Base-by-base conservation (phyloP, 2,888 invertebrate genomes). In the Eurois occulta region DNA sequence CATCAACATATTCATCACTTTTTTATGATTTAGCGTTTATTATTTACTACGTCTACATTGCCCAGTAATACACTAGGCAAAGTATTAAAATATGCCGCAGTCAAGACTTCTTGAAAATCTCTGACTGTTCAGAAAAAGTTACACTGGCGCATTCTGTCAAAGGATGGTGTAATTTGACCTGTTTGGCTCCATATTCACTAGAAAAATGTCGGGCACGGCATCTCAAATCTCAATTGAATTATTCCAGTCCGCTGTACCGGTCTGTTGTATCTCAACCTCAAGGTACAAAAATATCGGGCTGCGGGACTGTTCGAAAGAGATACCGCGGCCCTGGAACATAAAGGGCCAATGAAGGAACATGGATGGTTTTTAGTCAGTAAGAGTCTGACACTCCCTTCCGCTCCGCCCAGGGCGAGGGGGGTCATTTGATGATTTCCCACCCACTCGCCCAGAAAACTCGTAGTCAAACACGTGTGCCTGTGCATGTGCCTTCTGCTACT, bases 71-170 rank as follows among this genome's bases (percentile, higher is more conserved):
- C n/a, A 13, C n/a, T 55, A n/a, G n/a, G 55, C 11, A 52, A 52
- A 52, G n/a, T 28, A 28, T 28, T 58, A 16, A 58, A 58, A 28
- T 28, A 58, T 28, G 41, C 13, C 13, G 13, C 58, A 28, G 28
- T 16, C 58, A 28, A 18, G 6, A 18, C 1, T 58, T 58, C 11
- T 11, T 16, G 16, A 13, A 55, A 11, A 2, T n/a, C n/a, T 13
- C 55, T 55, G 55, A 55, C n/a, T n/a, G 55, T 24, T n/a, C 55
- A n/a, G 55, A 55, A n/a, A n/a, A 55, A 55, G 52, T n/a, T 55
- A n/a, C n/a, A 55, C 52, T n/a, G 52, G 52, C 52, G 52, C 52
- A 52, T 52, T 52, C 24, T 52, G 48, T 52, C 24, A 52, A 24
- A 52, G 11, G 13, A n/a, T 55, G n/a, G 11, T 55, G 11, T 55